Percentiles rank a stretch among this genome's conserved stretches.
These are phyloP conservation scores for Hemicrepidius hirtus DNA, from an alignment of 2,888 invertebrate genomes.

Conservation along the genomic window DNA sequence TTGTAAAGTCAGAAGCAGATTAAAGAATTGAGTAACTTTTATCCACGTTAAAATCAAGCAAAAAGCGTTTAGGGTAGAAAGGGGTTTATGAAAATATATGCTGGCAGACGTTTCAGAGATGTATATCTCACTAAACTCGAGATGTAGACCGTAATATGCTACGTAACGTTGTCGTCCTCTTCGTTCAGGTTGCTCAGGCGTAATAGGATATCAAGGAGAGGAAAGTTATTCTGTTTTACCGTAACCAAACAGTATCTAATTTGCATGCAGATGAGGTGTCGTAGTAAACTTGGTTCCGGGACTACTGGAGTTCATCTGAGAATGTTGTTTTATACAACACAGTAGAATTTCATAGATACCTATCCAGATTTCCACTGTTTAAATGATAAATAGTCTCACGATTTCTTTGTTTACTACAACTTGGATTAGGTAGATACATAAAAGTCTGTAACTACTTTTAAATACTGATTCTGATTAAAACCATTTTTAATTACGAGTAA, in stretches of 20 bases:
- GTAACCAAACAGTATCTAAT: constrained; percentile 69
- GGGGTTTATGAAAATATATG: constrained; percentile 57
- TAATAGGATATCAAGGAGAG: constrained; percentile 47
- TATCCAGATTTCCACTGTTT: constrained; percentile 43
- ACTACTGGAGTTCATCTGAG: constrained; percentile 63
- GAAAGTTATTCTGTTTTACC: constrained; percentile 60
- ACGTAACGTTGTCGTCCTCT: constrained; percentile 48
- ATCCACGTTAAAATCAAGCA: constrained; percentile 49
- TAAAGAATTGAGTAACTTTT: constrained; percentile 51
- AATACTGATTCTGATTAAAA: too few relatives aligned
- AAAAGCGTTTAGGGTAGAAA: constrained; percentile 51
- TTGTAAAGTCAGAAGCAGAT: constrained; percentile 39
- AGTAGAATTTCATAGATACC: constrained; percentile 40
- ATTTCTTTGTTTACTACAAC: too few relatives aligned
- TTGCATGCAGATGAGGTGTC: constrained; percentile 71
- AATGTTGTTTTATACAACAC: constrained; percentile 56
- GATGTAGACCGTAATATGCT: constrained; percentile 41
- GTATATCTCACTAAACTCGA: constrained; percentile 55
- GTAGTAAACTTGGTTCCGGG: constrained; percentile 65
- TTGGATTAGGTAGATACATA: too few relatives aligned
- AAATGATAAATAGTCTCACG: too few relatives aligned
- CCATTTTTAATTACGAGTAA: too few relatives aligned
- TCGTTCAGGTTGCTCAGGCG: constrained; percentile 33
- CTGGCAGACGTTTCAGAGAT: constrained; percentile 59
- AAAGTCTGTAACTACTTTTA: not conserved